Base-by-base conservation (phyloP, 2,113 vertebrate species). In the Pica pica region DNA sequence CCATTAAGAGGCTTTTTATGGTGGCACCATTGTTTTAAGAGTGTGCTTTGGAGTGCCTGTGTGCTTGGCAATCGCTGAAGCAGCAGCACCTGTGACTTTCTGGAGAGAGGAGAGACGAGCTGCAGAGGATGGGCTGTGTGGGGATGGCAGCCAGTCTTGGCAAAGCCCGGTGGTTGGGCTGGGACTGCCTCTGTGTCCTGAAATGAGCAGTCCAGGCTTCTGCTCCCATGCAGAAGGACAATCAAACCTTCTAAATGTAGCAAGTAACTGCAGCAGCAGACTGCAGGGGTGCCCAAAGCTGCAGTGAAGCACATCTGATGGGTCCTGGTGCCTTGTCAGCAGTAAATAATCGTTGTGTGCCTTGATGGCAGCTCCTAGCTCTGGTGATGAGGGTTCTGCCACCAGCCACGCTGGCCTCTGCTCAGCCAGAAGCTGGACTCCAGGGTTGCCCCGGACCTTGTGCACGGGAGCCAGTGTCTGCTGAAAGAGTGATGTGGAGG, bases 81-180 rank as follows among this genome's bases (percentile, higher is more conserved):
- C 61, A 61, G 55, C n/a, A 67, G 76, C 90, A 86, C 79, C 64
- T 77, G 87, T 63, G 83, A 23, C 22, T 53, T 33, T 44, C 1
- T 4, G 18, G 56, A 21, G 56, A 57, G 44, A 57, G 39, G 4
- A 81, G n/a, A 30, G 60, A 7, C 0, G 5, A 41, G 50, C 52
- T 50, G 56, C 13, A 27, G 61, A 13, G 28, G 42, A 5, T 3
- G 1, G 28, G 30, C 24, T 10, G 35, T 1, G 26, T 9, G 65
- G 26, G 35, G 37, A 27, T 4, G 4, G 41, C 28, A n/a, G 47
- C 31, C 33, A 27, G 59, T 16, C 52, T 37, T 47, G 71, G 83
- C 88, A 53, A 7, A 5, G 3, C 16, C 30, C 0, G 0, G 9
- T 3, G 74, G 3, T n/a, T 13, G 2, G 1, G 11, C 39, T 11